Percentiles rank a stretch among this genome's conserved stretches.
phyloP scores from a whole-genome alignment of 2,797 vertebrate genomes.

The Geotrypetes seraphini region DNA sequence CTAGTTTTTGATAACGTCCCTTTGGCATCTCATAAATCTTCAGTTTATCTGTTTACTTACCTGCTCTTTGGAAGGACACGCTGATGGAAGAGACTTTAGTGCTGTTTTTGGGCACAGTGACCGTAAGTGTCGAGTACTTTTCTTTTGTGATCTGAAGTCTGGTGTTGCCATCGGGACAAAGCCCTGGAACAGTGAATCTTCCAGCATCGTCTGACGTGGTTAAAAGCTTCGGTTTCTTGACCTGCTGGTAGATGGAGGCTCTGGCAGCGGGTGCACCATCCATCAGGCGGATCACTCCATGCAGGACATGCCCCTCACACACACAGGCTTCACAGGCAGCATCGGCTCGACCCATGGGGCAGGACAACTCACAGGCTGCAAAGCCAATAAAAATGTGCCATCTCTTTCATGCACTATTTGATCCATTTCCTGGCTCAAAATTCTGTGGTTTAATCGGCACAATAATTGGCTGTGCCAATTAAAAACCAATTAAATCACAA shows the following conservation, averaged over 20 bases:
- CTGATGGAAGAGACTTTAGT: conserved; percentile 62
- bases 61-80: conserved; percentile 72
- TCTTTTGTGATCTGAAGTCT: conserved; percentile 67
- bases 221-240: conserved; percentile 58
- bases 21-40: too few species aligned
- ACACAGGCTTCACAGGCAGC: conserved; percentile 78
- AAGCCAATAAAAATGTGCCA: too few species aligned
- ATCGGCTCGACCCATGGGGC: conserved; percentile 72
- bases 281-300: conserved; percentile 68
- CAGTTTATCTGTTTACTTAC: too few species aligned
- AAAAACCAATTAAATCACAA: too few species aligned
- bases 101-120: conserved; percentile 52
- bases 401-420: neutral
- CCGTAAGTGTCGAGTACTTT: conserved; percentile 53
- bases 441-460: too few species aligned
- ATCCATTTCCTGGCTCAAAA: too few species aligned
- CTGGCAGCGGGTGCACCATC: conserved; percentile 63
- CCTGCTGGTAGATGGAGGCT: conserved; percentile 55
- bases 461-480: too few species aligned
- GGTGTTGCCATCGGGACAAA: conserved; percentile 83
- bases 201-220: conserved; percentile 72
- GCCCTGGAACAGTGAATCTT: conserved; percentile 72
- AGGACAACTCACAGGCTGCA: conserved; percentile 74
- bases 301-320: conserved; percentile 76
- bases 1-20: too few species aligned